Conservation (phyloP, 2,113 vertebrate species). For the Scomber colias region DNA sequence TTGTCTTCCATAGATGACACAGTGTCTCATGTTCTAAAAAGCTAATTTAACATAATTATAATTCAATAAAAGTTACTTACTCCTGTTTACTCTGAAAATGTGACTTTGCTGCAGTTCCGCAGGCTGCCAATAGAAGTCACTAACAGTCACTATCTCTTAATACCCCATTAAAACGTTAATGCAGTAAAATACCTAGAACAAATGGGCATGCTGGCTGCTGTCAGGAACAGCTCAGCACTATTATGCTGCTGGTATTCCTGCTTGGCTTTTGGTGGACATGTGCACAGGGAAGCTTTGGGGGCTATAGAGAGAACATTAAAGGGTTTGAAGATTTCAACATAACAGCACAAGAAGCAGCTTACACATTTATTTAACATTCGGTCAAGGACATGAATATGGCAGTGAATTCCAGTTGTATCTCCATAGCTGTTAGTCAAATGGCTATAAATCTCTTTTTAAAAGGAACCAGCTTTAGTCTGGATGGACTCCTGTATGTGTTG, state of each 20-base stretch:
- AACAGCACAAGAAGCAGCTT: constrained; percentile 34
- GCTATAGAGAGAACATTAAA: constrained; percentile 36
- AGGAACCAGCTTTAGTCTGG: constrained; percentile 56
- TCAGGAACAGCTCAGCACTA: constrained; percentile 8
- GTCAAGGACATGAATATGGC: constrained; percentile 45
- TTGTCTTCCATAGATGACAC: background rate
- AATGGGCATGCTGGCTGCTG: background rate
- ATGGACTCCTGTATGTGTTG: constrained; percentile 25
- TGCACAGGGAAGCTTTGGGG: constrained; percentile 19
- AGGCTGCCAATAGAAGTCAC: constrained; percentile 40
- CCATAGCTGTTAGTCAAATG: constrained; percentile 49
- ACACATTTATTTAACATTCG: constrained; percentile 19
- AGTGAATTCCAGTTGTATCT: constrained; percentile 41
- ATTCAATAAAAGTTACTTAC: background rate
- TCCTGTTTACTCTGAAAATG: background rate
- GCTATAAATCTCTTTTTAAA: constrained; percentile 66
- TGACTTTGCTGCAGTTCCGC: background rate
- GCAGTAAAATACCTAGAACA: background rate
- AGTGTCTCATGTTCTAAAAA: background rate
- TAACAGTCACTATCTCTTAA: background rate
- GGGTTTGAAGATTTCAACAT: constrained; percentile 27
- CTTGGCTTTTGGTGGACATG: constrained; percentile 17
- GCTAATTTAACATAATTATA: background rate
- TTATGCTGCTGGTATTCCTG: constrained; percentile 11
- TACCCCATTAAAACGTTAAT: background rate